A percentile compares a stretch with the other conserved stretches of the same genome.
phyloP scores from a whole-genome alignment of 2,888 invertebrate species.

The Hypolimnas misippus region DNA sequence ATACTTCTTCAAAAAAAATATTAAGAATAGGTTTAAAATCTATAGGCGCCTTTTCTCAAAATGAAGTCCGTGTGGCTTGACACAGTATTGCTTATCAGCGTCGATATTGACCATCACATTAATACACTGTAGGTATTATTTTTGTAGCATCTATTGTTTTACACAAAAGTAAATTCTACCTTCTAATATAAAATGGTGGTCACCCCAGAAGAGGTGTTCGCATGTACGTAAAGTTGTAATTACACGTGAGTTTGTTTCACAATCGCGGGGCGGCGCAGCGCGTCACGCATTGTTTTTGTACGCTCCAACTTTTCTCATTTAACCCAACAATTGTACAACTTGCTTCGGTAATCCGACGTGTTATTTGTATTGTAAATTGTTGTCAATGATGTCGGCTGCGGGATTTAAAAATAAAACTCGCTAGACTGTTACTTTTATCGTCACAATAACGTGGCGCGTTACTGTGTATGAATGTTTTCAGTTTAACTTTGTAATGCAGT shows the following conservation, averaged over 20 bases:
- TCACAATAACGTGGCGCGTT: conserved; percentile 14
- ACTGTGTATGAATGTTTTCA: conserved; percentile 11
- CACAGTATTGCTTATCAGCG: too few relatives aligned
- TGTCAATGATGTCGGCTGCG: conserved; percentile 20
- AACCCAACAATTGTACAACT: conserved; percentile 48
- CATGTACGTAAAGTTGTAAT: conserved; percentile 30
- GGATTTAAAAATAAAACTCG: conserved; percentile 23
- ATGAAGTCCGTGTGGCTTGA: too few relatives aligned
- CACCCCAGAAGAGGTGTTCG: conserved; percentile 23
- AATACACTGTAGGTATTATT: too few relatives aligned
- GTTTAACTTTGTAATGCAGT: conserved; percentile 7
- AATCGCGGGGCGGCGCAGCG: conserved; percentile 17
- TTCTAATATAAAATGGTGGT: too few relatives aligned
- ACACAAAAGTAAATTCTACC: too few relatives aligned
- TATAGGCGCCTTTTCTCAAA: too few relatives aligned
- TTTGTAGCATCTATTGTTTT: too few relatives aligned
- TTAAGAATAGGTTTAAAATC: too few relatives aligned
- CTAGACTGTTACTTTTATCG: conserved; percentile 14
- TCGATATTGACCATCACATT: too few relatives aligned
- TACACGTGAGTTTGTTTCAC: conserved; percentile 24
- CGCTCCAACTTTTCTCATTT: conserved; percentile 60
- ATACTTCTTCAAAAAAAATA: too few relatives aligned
- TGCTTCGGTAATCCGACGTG: conserved; percentile 29
- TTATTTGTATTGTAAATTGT: conserved; percentile 30
- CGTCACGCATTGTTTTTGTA: conserved; percentile 25